Conservation (phyloP, 2,888 invertebrate species). For the Chrysolina americana region DNA sequence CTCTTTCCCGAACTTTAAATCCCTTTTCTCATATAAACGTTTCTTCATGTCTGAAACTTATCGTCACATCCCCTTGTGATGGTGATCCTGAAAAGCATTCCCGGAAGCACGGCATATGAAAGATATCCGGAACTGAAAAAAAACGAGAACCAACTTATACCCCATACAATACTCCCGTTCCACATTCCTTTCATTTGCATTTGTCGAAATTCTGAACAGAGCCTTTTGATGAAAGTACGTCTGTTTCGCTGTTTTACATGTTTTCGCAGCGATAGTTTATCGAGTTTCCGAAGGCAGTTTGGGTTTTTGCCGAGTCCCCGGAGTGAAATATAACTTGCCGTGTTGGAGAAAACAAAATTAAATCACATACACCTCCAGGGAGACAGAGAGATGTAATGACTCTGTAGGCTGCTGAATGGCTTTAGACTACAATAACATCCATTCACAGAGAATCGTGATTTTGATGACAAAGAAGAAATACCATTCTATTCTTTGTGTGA, state of each 20-base stretch:
- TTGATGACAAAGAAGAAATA: slow-evolving; percentile 1
- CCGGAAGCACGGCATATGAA: too few species aligned
- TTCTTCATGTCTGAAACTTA: too few species aligned
- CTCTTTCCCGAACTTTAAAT: too few species aligned
- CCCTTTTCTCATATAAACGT: too few species aligned
- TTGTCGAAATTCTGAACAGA: slow-evolving; percentile 7
- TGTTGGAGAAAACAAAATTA: slow-evolving; percentile 18
- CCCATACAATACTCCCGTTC: background rate
- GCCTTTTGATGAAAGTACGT: background rate
- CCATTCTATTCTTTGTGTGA: background rate
- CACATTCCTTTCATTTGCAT: background rate
- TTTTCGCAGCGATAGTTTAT: slow-evolving; percentile 27
- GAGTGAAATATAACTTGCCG: slow-evolving; percentile 22
- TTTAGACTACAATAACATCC: slow-evolving; percentile 8
- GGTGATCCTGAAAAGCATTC: too few species aligned
- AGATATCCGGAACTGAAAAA: too few species aligned
- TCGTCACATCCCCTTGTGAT: too few species aligned
- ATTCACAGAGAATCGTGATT: background rate
- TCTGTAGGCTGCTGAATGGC: background rate
- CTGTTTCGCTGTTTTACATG: slow-evolving; percentile 24
- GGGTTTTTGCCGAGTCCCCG: slow-evolving; percentile 22
- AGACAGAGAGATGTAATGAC: slow-evolving; percentile 2
- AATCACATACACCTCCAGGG: slow-evolving; percentile 19
- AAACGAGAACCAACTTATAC: background rate
- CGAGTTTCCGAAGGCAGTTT: slow-evolving; percentile 17